These are phyloP conservation scores for Ptychoptera albimana DNA, from an alignment of 2,888 invertebrate genomes.

Conservation along the genomic window DNA sequence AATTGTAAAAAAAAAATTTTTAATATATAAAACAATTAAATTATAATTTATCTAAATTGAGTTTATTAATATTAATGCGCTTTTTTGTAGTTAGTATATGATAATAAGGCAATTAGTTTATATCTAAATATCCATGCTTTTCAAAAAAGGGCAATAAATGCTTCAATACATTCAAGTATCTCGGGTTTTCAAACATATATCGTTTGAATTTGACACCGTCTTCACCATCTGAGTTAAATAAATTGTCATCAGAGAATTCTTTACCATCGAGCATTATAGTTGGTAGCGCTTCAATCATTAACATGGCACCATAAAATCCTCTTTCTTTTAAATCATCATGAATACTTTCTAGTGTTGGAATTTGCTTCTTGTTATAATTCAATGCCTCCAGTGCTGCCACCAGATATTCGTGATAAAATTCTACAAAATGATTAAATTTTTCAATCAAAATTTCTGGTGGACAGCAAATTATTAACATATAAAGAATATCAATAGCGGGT, in stretches of 20 bases:
- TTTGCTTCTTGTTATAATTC: constrained; percentile 14
- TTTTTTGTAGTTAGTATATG: too few species aligned
- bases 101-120: neutral
- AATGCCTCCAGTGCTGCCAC: constrained; percentile 18
- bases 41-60: too few species aligned
- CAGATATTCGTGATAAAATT: constrained; percentile 20
- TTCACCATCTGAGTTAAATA: neutral
- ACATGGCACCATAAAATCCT: neutral
- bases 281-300: constrained; percentile 1
- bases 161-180: neutral
- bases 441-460: constrained; percentile 19
- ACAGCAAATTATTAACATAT: constrained; percentile 23
- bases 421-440: constrained; percentile 23
- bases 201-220: neutral
- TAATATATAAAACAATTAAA: too few species aligned
- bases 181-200: neutral
- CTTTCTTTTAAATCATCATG: neutral
- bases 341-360: constrained; percentile 19
- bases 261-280: constrained; percentile 1
- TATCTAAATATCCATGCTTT: neutral
- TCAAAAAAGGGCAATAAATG: neutral
- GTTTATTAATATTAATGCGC: too few species aligned
- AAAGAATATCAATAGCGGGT: constrained; percentile 8
- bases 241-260: neutral
- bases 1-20: too few species aligned